Evolutionary conservation across 1,140 invertebrate species (phyloP).

Genomic region (Phymastichus coffea): DNA sequence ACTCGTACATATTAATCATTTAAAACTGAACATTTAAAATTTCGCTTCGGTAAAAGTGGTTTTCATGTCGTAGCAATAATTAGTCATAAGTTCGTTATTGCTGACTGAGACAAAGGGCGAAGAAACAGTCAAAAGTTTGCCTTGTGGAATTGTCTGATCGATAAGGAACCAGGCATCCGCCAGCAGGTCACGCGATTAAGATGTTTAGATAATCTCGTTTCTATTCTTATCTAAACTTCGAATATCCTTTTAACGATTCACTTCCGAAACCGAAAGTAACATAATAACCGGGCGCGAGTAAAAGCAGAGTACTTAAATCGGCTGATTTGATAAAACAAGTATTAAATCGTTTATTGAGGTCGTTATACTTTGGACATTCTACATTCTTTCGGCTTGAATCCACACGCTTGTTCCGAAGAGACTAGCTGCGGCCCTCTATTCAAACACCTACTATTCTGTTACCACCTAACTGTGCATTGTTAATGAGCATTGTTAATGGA

Average conservation of each 20-base stretch:
- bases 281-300: no score
- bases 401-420: background rate
- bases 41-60: no score
- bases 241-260: background rate
- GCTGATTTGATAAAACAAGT: constrained; percentile 1
- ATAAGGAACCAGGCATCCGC: constrained; percentile 21
- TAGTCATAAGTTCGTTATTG: no score
- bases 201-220: background rate
- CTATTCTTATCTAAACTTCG: background rate
- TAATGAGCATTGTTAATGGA: constrained; percentile 29
- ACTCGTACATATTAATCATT: no score
- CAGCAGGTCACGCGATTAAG: constrained; percentile 1
- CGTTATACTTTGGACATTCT: constrained; percentile 24
- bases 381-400: constrained; percentile 12
- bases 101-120: background rate
- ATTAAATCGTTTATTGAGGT: background rate
- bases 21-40: no score
- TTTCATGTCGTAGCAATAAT: no score
- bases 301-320: no score
- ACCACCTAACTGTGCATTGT: constrained; percentile 28
- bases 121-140: background rate
- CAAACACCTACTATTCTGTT: constrained; percentile 26
- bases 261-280: no score
- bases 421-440: background rate
- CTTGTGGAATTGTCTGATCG: constrained; percentile 4